Percentiles rank a stretch among this genome's conserved stretches.
Conservation (phyloP, 2,113 vertebrate species). For the Ia io region DNA sequence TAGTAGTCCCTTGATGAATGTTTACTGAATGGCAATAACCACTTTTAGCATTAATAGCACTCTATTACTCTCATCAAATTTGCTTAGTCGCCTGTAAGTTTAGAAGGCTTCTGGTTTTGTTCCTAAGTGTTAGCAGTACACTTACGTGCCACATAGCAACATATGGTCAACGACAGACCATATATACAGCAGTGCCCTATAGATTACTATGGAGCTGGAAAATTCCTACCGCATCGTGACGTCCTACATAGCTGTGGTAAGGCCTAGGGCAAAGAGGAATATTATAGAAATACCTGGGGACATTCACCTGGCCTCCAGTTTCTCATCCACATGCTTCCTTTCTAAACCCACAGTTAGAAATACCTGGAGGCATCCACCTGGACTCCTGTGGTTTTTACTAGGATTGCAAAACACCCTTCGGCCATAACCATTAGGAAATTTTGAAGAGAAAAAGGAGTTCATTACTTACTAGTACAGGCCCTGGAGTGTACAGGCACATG, state of each 20-base stretch:
- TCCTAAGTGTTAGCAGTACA: background rate
- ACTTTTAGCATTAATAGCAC: background rate
- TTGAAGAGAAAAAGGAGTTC: background rate
- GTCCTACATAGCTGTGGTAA: background rate
- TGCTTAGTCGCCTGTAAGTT: background rate
- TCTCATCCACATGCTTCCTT: background rate
- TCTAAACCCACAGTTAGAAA: background rate
- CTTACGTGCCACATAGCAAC: background rate
- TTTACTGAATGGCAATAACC: background rate
- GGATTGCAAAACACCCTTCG: background rate
- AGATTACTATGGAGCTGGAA: background rate
- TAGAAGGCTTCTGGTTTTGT: background rate
- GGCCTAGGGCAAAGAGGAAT: background rate
- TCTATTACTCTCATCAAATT: background rate
- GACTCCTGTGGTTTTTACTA: background rate
- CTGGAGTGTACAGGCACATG: background rate
- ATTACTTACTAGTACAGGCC: background rate
- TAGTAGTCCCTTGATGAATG: background rate
- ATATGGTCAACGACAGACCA: background rate
- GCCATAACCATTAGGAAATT: background rate
- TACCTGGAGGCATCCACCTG: background rate
- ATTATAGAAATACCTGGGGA: background rate
- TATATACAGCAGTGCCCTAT: background rate
- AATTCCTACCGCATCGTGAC: background rate
- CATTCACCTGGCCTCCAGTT: background rate